Base-by-base conservation (phyloP, 2,113 vertebrate genomes). In the Tupaia chinensis region DNA sequence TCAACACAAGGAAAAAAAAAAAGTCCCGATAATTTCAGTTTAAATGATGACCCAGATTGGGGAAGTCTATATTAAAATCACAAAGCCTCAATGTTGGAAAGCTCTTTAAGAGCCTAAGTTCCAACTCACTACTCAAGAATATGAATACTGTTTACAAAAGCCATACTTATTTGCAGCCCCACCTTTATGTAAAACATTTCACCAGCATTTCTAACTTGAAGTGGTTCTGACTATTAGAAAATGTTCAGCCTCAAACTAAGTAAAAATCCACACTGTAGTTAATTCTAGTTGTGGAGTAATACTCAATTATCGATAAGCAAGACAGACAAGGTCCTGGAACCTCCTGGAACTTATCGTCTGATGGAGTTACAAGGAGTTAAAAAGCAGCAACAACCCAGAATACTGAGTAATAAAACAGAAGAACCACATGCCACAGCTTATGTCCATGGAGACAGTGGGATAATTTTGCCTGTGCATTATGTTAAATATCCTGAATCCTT, bases 151-250 rank as follows among this genome's bases (percentile, higher is more conserved):
- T 87, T 34, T 22, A 17, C 53, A 73, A 1, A 0, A 23, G 2
- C 4, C 23, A 15, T 19, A 23, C 7, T 56, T 44, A 3, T 63
- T 8, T 84, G 23, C 69, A 16, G 3, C 11, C 9, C 76, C 14
- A 20, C 1, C 14, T 72, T 61, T 77, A 1, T 44, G 74, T 32
- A 69, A 72, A 72, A 44, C 29, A 3, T 56, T 5, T 66, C 7
- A 19, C 54, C 9, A n/a, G 3, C 53, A 14, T 90, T 84, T 61
- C 29, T 29, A 89, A 15, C n/a, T 69, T n/a, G 16, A 82, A 58
- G 27, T 88, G 20, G 7, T 74, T 93, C 22, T 89, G 34, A 70
- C 61, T 80, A 8, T 80, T 82, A 90, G 69, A 93, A 88, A 87
- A 89, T 25, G 5, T 25, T 53, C 92, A 89, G 19, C 7, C 2